Conservation (phyloP, 2,113 vertebrate species). For the Orientallactaga bullata region DNA sequence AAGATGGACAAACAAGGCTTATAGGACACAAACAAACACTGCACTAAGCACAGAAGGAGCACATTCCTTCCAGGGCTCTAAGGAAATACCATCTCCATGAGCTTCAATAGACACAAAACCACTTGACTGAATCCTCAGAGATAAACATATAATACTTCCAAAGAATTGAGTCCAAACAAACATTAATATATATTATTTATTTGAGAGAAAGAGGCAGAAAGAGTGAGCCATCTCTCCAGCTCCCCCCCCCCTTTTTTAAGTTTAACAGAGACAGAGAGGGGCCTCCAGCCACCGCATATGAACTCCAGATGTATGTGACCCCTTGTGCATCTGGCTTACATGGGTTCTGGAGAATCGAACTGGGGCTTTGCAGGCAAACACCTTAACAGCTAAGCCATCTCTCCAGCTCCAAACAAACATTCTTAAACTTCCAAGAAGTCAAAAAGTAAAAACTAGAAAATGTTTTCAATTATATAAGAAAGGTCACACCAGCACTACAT, state of each 20-base stretch:
- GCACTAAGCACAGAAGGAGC: not conserved
- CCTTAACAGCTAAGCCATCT: too few species aligned
- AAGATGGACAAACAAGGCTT: not conserved
- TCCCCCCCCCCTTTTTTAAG: too few species aligned
- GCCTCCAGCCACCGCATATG: too few species aligned
- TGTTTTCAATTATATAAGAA: not conserved
- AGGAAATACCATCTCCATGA: not conserved
- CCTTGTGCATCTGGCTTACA: too few species aligned
- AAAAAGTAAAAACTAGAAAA: not conserved
- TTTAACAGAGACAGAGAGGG: too few species aligned
- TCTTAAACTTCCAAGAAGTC: not conserved
- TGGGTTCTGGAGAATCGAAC: too few species aligned
- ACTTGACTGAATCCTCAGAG: not conserved
- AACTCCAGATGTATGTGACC: too few species aligned
- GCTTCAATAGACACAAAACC: not conserved
- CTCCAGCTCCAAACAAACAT: not conserved
- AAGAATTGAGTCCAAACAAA: not conserved
- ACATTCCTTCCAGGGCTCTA: not conserved
- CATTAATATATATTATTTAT: too few species aligned
- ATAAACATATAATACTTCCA: not conserved
- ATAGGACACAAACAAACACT: not conserved
- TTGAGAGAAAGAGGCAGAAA: too few species aligned
- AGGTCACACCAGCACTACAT: not conserved
- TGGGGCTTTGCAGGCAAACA: too few species aligned
- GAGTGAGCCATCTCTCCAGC: too few species aligned